A percentile compares a stretch with the other conserved stretches of the same genome.
Evolutionary conservation across 2,113 vertebrate species (phyloP).

Genomic region (Passer domesticus): DNA sequence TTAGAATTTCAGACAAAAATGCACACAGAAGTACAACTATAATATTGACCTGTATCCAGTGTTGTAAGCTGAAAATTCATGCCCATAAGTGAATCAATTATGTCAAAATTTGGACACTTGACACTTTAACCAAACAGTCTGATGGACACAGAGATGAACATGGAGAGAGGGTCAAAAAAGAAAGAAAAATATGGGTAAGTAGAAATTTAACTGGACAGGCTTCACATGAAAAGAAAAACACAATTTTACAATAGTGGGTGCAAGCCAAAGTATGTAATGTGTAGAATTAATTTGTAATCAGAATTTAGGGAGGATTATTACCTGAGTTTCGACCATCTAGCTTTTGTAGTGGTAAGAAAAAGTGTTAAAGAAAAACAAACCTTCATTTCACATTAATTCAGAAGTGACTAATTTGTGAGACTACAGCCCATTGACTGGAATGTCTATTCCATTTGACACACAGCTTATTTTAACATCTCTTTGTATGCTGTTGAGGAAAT

Average conservation of each 20-base stretch:
- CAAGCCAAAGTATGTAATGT: not conserved
- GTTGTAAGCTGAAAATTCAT: not conserved
- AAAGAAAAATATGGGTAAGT: not conserved
- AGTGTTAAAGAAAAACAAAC: not conserved
- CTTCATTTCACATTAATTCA: not conserved
- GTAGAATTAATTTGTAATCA: not conserved
- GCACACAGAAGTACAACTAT: not conserved
- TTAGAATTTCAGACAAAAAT: not conserved
- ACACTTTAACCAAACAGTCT: not conserved
- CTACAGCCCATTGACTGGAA: not conserved
- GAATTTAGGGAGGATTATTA: not conserved
- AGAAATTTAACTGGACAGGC: not conserved
- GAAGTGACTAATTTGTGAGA: not conserved
- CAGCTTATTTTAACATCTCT: not conserved
- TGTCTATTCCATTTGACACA: not conserved
- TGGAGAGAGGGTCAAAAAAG: not conserved
- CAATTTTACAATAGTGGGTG: not conserved
- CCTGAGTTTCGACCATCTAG: not conserved
- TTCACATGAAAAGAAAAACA: not conserved
- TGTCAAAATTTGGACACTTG: not conserved
- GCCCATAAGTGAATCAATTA: not conserved
- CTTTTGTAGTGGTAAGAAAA: not conserved
- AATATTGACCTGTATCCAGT: not conserved
- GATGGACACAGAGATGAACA: not conserved
- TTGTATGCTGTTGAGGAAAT: not conserved